Percentiles rank a stretch among this genome's conserved stretches.
Evolutionary conservation across 2,888 invertebrate species (phyloP).

Genomic region (Nesidiocoris tenuis): DNA sequence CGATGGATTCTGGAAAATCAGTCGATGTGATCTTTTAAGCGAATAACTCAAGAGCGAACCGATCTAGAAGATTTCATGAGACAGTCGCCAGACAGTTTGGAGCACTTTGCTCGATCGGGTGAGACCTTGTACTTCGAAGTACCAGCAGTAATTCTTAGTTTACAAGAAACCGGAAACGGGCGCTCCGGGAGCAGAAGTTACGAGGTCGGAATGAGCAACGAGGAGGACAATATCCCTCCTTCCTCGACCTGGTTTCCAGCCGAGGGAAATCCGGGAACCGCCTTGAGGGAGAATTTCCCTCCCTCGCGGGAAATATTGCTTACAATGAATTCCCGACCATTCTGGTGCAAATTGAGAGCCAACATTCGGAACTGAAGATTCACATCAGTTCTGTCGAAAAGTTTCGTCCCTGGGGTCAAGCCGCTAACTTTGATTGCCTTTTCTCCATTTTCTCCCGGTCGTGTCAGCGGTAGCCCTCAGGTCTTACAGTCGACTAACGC

Average conservation of each 20-base stretch:
- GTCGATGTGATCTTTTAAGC: too few species aligned
- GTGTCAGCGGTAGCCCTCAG: not conserved
- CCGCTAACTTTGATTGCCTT: not conserved
- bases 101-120: too few species aligned
- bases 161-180: not conserved
- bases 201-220: not conserved
- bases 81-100: too few species aligned
- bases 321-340: not conserved
- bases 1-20: too few species aligned
- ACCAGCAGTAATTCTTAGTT: too few species aligned
- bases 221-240: too few species aligned
- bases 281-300: not conserved
- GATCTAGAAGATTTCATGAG: too few species aligned
- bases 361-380: not conserved
- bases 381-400: not conserved
- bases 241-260: too few species aligned
- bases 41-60: too few species aligned
- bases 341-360: not conserved
- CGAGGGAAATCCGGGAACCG: too few species aligned
- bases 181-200: not conserved
- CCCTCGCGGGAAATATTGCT: not conserved
- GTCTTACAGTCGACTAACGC: not conserved
- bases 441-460: not conserved
- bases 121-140: too few species aligned
- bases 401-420: not conserved